These are phyloP conservation scores for Podarcis raffonei DNA, from an alignment of 2,113 vertebrate species.

Conservation along the genomic window DNA sequence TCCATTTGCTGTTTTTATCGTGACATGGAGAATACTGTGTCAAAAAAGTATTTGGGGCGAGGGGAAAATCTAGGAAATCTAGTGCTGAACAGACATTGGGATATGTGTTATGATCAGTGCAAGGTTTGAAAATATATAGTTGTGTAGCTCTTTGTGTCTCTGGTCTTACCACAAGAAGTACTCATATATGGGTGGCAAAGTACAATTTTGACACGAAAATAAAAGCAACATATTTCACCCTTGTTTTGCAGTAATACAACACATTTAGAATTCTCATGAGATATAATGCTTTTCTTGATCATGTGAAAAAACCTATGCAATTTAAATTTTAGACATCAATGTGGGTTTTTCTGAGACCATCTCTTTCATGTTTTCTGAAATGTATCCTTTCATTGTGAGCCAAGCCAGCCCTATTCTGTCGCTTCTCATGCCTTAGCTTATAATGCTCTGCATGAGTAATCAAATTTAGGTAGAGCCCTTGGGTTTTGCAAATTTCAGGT, in stretches of 20 bases:
- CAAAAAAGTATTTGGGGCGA: background rate
- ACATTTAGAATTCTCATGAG: background rate
- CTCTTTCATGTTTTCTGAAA: background rate
- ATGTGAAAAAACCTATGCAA: background rate
- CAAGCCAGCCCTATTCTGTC: too few relatives aligned
- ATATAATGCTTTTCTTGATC: background rate
- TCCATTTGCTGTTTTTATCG: background rate
- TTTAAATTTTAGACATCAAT: background rate
- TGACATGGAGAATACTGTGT: background rate
- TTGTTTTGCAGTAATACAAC: background rate
- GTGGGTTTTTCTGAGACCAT: background rate
- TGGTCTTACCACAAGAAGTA: background rate
- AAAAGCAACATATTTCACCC: background rate
- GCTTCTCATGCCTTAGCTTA: too few relatives aligned
- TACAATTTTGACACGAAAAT: background rate
- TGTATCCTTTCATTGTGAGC: too few relatives aligned
- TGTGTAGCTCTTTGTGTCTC: background rate
- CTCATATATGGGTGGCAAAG: background rate
- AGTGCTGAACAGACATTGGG: background rate
- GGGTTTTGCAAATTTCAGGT: too few relatives aligned
- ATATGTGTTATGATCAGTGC: background rate
- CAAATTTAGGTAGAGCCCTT: too few relatives aligned
- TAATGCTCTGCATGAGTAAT: too few relatives aligned
- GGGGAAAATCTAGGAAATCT: background rate
- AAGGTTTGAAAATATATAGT: background rate